Evolutionary conservation across 2,797 vertebrate genomes (phyloP), one percentile per base, ranked within the genome.

Genomic region (Brachyrhaphis roseni): DNA sequence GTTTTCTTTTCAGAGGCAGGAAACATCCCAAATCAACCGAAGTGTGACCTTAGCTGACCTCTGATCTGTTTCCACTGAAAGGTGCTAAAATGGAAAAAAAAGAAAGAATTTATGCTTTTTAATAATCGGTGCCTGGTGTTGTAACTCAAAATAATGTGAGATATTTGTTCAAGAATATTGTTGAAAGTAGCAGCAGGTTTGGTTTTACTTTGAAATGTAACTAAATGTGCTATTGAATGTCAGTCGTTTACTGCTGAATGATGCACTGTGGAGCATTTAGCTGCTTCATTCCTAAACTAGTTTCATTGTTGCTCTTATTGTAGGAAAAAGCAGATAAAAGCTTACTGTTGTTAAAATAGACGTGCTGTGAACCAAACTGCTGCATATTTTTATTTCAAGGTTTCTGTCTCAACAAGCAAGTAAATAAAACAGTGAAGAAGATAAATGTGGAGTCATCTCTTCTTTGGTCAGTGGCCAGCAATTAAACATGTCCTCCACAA

Each of bases 11-110:
- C 75, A 92, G 91, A 23, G 74, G 75, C 5, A 75, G 1, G 3
- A 90, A 79, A 73, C 4, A 31, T 20, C 41, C 3, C 15, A 86
- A 1, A 80, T 88, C 90, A 6, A 91, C 91, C 68, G 90, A 89
- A 0, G 92, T 93, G 16, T 92, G 82, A 92, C 82, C 23, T 5
- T 5, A 47, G 5, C 39, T 70, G 72, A 68, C 66, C 20, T 53
- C 71, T 16, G 55, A 75, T 72, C 73, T 62, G 41, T 51, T 57
- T 39, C 72, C 8, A 23, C 41, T 31, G 46, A 71, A 16, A 11
- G 51, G 5, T 64, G 74, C 45, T 12, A 64, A 10, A 47, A 70
- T 46, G n/a, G 45, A 71, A 72, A 36, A 74, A 26, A 45, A 71
- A 51, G 20, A 74, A 64, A 34, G 53, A 20, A 43, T 46, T 31